Conservation (phyloP, 2,888 invertebrate genomes). For the Epinotia ramella region DNA sequence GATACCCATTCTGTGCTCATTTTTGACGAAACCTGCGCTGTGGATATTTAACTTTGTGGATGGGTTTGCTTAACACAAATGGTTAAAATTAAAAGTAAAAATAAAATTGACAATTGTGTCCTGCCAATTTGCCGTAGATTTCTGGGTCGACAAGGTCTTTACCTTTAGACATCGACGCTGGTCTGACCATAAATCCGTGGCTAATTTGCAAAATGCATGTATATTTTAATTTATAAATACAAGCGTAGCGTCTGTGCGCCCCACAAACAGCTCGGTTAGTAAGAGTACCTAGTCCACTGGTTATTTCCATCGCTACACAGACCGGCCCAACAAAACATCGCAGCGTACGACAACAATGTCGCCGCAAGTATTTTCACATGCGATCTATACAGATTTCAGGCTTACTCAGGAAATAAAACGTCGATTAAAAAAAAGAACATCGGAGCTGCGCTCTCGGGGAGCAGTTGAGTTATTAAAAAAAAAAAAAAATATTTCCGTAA, state of each 20-base stretch:
- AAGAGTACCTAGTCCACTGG: constrained; percentile 49
- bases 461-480: constrained; percentile 8
- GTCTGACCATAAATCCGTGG: neutral
- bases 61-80: too few species aligned
- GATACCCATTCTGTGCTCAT: too few species aligned
- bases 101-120: too few species aligned
- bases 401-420: constrained; percentile 32
- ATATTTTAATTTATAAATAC: neutral
- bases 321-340: constrained; percentile 65
- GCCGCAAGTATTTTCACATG: constrained; percentile 49
- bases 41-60: too few species aligned
- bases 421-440: neutral
- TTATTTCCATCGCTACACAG: constrained; percentile 73
- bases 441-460: neutral
- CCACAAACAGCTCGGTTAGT: constrained; percentile 50
- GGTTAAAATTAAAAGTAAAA: too few species aligned
- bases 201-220: neutral
- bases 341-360: constrained; percentile 69
- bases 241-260: constrained; percentile 45
- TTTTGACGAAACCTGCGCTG: too few species aligned
- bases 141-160: too few species aligned
- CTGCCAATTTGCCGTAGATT: too few species aligned
- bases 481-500: too few species aligned
- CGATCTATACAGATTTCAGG: constrained; percentile 23
- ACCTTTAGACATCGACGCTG: too few species aligned